phyloP scores from a whole-genome alignment of 1,140 invertebrate genomes.

The Bombus balteatus region DNA sequence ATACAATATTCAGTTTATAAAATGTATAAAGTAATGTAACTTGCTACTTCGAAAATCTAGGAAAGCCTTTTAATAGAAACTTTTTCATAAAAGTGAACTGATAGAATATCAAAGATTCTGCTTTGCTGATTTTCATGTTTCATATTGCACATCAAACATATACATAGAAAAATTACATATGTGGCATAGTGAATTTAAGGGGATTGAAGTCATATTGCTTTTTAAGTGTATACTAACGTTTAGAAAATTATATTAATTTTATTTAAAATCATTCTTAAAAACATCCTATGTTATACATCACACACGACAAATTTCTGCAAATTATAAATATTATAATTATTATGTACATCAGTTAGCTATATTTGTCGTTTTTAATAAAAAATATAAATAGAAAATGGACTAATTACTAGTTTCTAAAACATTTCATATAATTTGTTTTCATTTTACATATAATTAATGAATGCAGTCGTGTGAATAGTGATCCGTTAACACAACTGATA shows the following conservation, averaged over 20 bases:
- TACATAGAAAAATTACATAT: too few relatives aligned
- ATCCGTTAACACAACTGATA: background rate
- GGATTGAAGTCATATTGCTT: too few relatives aligned
- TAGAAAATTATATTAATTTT: background rate
- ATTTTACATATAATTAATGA: background rate
- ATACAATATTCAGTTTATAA: background rate
- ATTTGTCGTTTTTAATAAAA: too few relatives aligned
- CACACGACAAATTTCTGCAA: too few relatives aligned
- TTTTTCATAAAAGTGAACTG: background rate
- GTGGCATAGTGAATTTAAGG: too few relatives aligned
- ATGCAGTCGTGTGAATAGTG: background rate
- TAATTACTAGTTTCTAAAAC: background rate
- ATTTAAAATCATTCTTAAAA: background rate
- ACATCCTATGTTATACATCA: too few relatives aligned
- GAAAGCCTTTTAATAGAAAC: background rate
- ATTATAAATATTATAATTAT: too few relatives aligned
- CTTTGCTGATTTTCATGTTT: too few relatives aligned
- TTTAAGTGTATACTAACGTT: background rate
- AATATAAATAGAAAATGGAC: too few relatives aligned
- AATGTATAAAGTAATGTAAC: background rate
- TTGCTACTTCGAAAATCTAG: background rate
- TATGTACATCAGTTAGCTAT: too few relatives aligned
- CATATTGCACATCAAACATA: too few relatives aligned
- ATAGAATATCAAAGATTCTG: background rate
- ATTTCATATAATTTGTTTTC: background rate